phyloP scores from a whole-genome alignment of 1,140 invertebrate genomes.

The Scaptomyza graminum region DNA sequence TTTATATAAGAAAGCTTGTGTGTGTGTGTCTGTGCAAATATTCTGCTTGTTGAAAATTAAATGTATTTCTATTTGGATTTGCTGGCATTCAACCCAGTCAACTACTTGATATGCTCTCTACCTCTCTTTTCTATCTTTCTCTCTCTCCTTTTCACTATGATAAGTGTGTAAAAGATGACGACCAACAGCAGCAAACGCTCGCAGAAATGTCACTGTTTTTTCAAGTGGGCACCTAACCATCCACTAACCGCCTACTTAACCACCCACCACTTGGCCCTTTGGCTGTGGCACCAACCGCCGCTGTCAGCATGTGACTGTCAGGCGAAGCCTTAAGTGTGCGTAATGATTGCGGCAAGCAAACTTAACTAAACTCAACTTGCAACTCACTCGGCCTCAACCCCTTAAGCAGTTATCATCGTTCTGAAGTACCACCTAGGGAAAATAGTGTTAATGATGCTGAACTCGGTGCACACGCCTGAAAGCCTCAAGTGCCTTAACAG shows the following conservation, averaged over 20 bases:
- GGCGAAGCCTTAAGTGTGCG: slow-evolving; percentile 68
- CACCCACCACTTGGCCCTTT: background rate
- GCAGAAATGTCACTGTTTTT: slow-evolving; percentile 57
- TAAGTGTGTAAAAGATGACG: slow-evolving; percentile 56
- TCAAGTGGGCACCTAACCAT: slow-evolving; percentile 43
- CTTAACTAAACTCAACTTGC: slow-evolving; percentile 55
- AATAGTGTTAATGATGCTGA: slow-evolving; percentile 81
- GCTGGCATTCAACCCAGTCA: slow-evolving; percentile 41
- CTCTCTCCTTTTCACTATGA: background rate
- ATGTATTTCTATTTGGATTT: slow-evolving; percentile 79
- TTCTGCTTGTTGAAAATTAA: slow-evolving; percentile 78
- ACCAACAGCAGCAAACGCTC: slow-evolving; percentile 26
- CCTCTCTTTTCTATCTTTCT: background rate
- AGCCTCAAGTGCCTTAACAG: slow-evolving; percentile 70
- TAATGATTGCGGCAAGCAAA: slow-evolving; percentile 78
- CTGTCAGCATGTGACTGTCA: slow-evolving; percentile 55
- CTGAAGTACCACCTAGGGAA: slow-evolving; percentile 75
- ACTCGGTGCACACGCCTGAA: slow-evolving; percentile 66
- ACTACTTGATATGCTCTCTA: slow-evolving; percentile 62
- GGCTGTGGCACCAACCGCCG: slow-evolving; percentile 57
- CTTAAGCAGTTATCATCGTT: slow-evolving; percentile 44
- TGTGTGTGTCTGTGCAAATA: slow-evolving; percentile 57
- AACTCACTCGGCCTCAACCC: slow-evolving; percentile 24
- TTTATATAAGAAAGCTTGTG: background rate
- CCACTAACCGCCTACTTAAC: background rate